Percentiles rank a stretch among this genome's conserved stretches.
Evolutionary conservation across 2,113 vertebrate genomes (phyloP).

Genomic region (Poecile atricapillus): DNA sequence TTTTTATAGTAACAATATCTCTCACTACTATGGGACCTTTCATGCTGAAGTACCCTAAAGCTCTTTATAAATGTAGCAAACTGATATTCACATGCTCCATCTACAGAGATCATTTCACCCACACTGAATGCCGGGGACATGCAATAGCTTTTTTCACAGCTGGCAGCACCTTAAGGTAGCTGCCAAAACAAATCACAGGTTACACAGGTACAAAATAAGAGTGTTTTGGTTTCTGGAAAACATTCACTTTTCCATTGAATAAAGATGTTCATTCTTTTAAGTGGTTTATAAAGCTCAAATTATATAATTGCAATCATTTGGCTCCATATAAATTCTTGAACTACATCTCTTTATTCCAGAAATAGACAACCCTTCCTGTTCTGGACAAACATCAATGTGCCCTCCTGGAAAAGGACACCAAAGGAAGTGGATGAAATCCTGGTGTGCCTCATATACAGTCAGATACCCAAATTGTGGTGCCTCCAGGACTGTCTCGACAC

Average conservation of each 20-base stretch:
- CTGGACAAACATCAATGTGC: not conserved
- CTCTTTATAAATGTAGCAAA: slow-evolving; percentile 50
- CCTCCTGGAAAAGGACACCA: not conserved
- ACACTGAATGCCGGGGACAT: not conserved
- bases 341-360: not conserved
- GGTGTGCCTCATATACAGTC: fast-evolving
- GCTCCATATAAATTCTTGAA: not conserved
- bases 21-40: slow-evolving; percentile 35
- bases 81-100: slow-evolving; percentile 54
- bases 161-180: slow-evolving; percentile 34
- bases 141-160: slow-evolving; percentile 57
- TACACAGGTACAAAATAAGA: slow-evolving; percentile 4
- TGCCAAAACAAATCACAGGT: slow-evolving; percentile 56
- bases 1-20: slow-evolving; percentile 65
- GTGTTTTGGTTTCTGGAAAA: not conserved
- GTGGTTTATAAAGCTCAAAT: not conserved
- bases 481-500: not conserved
- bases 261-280: not conserved
- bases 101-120: slow-evolving; percentile 52
- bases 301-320: not conserved
- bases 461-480: fast-evolving
- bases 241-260: not conserved
- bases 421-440: not conserved
- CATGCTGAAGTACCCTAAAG: slow-evolving; percentile 52
- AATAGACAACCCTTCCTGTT: not conserved